A percentile compares a stretch with the other conserved stretches of the same genome.
phyloP scores from a whole-genome alignment of 2,113 vertebrate genomes.

The Chitala chitala region DNA sequence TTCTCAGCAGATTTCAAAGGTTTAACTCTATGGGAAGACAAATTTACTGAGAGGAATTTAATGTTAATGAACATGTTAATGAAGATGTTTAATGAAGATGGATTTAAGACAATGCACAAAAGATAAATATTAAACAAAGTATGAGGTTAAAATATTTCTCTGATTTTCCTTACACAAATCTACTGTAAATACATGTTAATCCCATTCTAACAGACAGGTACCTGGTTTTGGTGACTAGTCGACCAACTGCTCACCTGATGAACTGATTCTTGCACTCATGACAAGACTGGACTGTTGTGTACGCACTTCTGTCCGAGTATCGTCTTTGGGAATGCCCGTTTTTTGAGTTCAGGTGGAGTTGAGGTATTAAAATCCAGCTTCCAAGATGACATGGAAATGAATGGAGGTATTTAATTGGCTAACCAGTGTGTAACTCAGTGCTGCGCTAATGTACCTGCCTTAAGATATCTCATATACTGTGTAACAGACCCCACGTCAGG shows the following conservation, averaged over 20 bases:
- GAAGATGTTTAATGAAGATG: neutral
- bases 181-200: neutral
- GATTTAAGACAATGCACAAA: neutral
- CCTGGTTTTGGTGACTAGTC: neutral
- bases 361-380: too few species aligned
- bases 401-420: too few species aligned
- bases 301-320: neutral
- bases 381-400: too few species aligned
- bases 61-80: slow-evolving; percentile 7
- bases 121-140: neutral
- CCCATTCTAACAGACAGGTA: neutral
- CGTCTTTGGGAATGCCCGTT: neutral
- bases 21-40: neutral
- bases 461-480: too few species aligned
- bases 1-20: slow-evolving; percentile 3
- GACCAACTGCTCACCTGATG: neutral
- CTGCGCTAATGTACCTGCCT: too few species aligned
- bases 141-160: neutral
- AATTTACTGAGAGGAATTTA: neutral
- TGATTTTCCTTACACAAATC: neutral
- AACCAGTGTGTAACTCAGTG: too few species aligned
- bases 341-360: neutral
- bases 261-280: too few species aligned
- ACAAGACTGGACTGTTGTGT: neutral
- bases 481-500: too few species aligned